phyloP scores from a whole-genome alignment of 2,888 invertebrate species.

The Euclidia mi region DNA sequence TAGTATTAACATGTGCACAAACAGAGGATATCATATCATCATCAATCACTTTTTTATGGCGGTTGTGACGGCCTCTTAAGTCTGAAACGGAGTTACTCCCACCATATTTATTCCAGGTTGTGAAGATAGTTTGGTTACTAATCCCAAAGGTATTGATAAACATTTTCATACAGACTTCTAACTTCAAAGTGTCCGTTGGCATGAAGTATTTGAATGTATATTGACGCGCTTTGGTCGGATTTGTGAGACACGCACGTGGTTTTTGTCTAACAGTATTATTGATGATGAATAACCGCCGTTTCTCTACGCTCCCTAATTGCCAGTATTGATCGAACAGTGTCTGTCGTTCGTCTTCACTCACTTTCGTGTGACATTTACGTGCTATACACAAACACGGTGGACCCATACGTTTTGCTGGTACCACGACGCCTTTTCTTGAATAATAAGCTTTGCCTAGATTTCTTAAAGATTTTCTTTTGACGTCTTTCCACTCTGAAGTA shows the following conservation, averaged over 20 bases:
- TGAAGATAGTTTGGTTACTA: not conserved
- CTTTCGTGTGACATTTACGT: not conserved
- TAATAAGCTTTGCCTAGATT: not conserved
- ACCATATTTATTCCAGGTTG: not conserved
- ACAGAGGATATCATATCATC: not conserved
- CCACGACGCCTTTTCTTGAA: too few species aligned
- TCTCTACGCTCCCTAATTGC: not conserved
- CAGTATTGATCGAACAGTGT: not conserved
- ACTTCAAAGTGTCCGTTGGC: not conserved
- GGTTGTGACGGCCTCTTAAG: not conserved
- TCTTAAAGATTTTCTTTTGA: not conserved
- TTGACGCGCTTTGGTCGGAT: not conserved
- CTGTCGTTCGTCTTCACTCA: not conserved
- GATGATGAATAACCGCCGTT: not conserved
- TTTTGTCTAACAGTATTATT: not conserved
- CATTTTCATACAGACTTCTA: conserved; percentile 9
- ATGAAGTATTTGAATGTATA: not conserved
- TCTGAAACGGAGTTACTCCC: not conserved
- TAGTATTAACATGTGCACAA: not conserved
- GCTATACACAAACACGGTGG: not conserved
- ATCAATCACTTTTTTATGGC: not conserved
- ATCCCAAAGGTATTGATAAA: not conserved
- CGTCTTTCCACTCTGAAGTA: not conserved
- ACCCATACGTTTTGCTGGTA: not conserved
- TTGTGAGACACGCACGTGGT: not conserved